Conservation (phyloP, 2,113 vertebrate species). For the Cyanoliseus patagonus region DNA sequence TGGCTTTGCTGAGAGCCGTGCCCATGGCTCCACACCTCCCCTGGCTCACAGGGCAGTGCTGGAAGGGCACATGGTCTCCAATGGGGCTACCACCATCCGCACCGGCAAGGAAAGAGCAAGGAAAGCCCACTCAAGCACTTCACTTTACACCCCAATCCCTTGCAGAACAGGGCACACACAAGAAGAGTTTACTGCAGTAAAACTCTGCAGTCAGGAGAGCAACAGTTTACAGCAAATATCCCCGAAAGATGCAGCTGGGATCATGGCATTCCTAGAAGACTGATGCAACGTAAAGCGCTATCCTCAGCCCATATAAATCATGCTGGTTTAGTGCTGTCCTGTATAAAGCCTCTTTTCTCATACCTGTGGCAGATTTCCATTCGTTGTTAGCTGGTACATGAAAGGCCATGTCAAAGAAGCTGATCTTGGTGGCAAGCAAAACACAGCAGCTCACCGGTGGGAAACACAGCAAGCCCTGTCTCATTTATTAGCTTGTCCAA, state of each 20-base stretch:
- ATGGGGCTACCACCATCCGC: neutral
- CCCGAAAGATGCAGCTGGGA: neutral
- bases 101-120: neutral
- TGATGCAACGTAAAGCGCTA: slow-evolving; percentile 10
- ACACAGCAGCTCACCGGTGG: slow-evolving; percentile 24
- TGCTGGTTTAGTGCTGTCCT: slow-evolving; percentile 43
- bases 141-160: neutral
- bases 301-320: slow-evolving; percentile 62
- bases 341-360: slow-evolving; percentile 69
- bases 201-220: neutral
- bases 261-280: neutral
- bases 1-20: neutral
- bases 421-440: slow-evolving; percentile 43
- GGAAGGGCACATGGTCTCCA: rapidly evolving
- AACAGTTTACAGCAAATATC: neutral
- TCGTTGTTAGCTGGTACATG: slow-evolving; percentile 20
- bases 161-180: neutral
- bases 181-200: neutral
- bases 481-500: slow-evolving; percentile 73
- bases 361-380: slow-evolving; percentile 65
- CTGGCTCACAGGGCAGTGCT: neutral
- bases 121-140: neutral
- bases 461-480: slow-evolving; percentile 37
- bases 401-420: slow-evolving; percentile 64
- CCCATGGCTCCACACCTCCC: neutral